Conservation (phyloP, 1,140 invertebrate genomes). For the Yoshiicerus persimilis region DNA sequence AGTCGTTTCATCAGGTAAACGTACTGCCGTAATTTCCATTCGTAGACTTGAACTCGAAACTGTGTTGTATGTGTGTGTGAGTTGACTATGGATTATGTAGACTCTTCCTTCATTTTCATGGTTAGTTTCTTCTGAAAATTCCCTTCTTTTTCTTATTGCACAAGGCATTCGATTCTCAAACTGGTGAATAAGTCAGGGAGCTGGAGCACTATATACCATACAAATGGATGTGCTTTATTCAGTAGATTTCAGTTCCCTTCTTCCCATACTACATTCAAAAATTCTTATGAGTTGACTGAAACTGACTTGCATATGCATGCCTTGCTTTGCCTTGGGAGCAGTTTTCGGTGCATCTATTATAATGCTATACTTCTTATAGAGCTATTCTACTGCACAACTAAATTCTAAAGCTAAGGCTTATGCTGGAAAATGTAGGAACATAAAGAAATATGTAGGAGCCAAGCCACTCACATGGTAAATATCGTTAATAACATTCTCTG, state of each 20-base stretch:
- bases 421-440: background rate
- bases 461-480: background rate
- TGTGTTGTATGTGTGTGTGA: background rate
- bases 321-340: background rate
- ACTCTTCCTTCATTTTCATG: background rate
- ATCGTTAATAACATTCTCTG: background rate
- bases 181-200: background rate
- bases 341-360: background rate
- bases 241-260: background rate
- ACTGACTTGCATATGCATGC: background rate
- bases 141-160: background rate
- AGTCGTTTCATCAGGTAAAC: slow-evolving; percentile 38
- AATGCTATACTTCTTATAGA: background rate
- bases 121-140: background rate
- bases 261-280: background rate
- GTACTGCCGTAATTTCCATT: background rate
- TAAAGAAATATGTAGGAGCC: background rate
- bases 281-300: slow-evolving; percentile 7
- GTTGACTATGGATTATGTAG: background rate
- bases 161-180: background rate
- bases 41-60: background rate
- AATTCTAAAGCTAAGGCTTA: background rate
- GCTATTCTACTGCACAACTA: background rate
- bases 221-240: background rate
- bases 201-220: no score